A percentile compares a stretch with the other conserved stretches of the same genome.
phyloP scores from a whole-genome alignment of 1,140 invertebrate genomes.

The Bombus superbus region DNA sequence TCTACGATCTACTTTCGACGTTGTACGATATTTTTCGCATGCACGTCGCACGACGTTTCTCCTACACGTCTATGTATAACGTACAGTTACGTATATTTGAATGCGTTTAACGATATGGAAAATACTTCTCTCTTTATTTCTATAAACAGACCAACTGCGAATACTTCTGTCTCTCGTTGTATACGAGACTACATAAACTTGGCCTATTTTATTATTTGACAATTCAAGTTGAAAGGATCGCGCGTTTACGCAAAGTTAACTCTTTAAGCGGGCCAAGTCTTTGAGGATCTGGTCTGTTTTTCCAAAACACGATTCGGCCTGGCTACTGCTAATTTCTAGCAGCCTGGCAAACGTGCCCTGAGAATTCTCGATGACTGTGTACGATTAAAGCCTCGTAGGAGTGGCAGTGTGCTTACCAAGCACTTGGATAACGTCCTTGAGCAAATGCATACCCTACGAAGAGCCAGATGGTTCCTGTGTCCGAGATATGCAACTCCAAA shows the following conservation, averaged over 20 bases:
- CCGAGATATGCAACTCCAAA: constrained; percentile 23
- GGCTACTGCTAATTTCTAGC: constrained; percentile 53
- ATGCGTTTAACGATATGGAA: no score
- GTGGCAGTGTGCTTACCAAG: constrained; percentile 62
- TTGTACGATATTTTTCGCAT: no score
- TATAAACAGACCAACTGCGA: no score
- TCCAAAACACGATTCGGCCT: constrained; percentile 45
- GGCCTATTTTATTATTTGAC: neutral
- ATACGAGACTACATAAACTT: neutral
- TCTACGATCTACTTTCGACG: no score
- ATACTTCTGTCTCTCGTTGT: no score
- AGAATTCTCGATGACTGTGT: constrained; percentile 47
- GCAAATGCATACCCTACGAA: constrained; percentile 63
- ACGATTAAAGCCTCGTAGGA: constrained; percentile 48
- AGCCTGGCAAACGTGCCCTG: constrained; percentile 41
- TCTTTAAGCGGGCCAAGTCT: neutral
- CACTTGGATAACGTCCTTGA: constrained; percentile 70
- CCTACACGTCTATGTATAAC: no score
- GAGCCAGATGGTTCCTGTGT: constrained; percentile 50
- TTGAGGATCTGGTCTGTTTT: constrained; percentile 20
- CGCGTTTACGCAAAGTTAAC: neutral
- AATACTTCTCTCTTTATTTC: no score
- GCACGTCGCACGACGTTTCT: no score
- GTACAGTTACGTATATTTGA: no score
- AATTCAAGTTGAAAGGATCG: neutral